These are phyloP conservation scores for Ochotona princeps DNA, from an alignment of 2,113 vertebrate species.

Conservation along the genomic window DNA sequence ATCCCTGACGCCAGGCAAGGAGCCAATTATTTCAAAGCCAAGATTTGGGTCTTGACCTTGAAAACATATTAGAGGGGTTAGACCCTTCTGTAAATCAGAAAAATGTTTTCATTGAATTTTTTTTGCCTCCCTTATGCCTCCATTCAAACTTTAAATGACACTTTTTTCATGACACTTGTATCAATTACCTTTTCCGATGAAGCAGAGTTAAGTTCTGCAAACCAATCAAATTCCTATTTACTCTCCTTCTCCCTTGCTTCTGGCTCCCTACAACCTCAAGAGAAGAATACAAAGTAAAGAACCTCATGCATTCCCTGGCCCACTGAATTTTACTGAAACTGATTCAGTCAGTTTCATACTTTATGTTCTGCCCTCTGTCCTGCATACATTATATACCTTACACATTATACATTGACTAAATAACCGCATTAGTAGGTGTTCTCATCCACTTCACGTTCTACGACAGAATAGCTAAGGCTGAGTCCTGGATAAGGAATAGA, in stretches of 20 bases:
- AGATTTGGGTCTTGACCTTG: conserved; percentile 49
- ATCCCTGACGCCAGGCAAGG: conserved; percentile 40
- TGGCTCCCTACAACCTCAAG: neutral
- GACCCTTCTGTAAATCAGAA: conserved; percentile 29
- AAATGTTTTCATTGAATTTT: neutral
- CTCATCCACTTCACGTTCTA: neutral
- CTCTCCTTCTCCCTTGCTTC: too few species aligned
- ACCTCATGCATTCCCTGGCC: neutral
- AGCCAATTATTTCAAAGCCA: conserved; percentile 61
- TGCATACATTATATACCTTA: neutral
- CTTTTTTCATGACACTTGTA: neutral
- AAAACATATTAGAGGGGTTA: conserved; percentile 51
- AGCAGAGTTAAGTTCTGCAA: neutral
- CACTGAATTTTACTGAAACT: neutral
- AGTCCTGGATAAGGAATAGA: neutral
- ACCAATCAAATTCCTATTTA: neutral
- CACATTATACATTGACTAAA: neutral
- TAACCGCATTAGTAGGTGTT: neutral
- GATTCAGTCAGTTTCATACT: neutral
- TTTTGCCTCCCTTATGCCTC: conserved; percentile 17
- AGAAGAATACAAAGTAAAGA: neutral
- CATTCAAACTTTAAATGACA: conserved; percentile 28
- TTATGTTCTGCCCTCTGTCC: neutral
- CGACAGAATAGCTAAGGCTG: neutral
- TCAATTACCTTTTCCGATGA: neutral